Evolutionary conservation across 2,888 invertebrate genomes (phyloP).

Genomic region (Aromia moschata): DNA sequence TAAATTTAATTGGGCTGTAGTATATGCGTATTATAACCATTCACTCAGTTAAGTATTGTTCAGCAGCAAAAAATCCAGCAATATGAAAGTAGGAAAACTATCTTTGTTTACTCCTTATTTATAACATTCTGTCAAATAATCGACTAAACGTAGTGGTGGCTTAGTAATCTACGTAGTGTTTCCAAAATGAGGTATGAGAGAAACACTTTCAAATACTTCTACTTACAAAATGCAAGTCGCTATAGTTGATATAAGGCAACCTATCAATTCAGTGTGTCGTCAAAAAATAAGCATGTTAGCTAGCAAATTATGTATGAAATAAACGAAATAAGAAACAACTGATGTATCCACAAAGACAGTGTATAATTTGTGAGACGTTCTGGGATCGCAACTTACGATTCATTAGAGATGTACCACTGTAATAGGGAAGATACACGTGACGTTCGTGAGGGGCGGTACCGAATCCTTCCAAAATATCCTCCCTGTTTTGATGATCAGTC

Average conservation of each 20-base stretch:
- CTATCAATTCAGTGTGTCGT: conserved; percentile 2
- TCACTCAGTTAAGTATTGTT: too few relatives aligned
- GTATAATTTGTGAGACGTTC: conserved; percentile 21
- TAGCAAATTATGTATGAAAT: conserved; percentile 36
- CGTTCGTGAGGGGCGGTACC: conserved; percentile 78
- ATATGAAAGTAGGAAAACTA: too few relatives aligned
- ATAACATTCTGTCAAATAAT: too few relatives aligned
- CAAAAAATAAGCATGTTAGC: conserved; percentile 40
- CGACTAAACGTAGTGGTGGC: too few relatives aligned
- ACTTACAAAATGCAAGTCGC: too few relatives aligned
- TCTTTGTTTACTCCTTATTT: too few relatives aligned
- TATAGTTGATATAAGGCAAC: conserved; percentile 14
- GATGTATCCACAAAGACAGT: conserved; percentile 27
- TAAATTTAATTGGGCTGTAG: too few relatives aligned
- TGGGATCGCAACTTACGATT: conserved; percentile 73
- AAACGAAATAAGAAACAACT: conserved; percentile 24
- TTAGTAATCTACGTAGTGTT: too few relatives aligned
- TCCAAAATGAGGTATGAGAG: too few relatives aligned
- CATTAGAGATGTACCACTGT: conserved; percentile 81
- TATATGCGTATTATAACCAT: too few relatives aligned
- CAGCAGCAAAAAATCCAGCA: too few relatives aligned
- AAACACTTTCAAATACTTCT: too few relatives aligned
- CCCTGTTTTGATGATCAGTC: conserved; percentile 53
- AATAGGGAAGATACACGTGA: conserved; percentile 85
- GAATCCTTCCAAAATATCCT: conserved; percentile 66